Percentiles rank a stretch among this genome's conserved stretches.
phyloP scores from a whole-genome alignment of 2,888 invertebrate species.

The Lochmaea capreae region DNA sequence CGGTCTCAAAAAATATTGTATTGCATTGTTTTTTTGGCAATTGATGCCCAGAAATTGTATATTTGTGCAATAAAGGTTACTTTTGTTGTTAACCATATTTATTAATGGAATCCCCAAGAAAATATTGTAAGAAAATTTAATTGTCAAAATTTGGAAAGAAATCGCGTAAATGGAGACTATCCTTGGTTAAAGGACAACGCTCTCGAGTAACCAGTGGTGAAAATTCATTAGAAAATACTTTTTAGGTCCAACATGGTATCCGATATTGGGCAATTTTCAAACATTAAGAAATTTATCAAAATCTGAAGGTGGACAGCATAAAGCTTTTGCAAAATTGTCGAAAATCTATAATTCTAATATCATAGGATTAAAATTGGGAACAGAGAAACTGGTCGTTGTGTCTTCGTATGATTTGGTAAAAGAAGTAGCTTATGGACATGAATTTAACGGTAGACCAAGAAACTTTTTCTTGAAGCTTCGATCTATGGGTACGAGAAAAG shows the following conservation, averaged over 20 bases:
- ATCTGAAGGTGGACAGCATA: conserved; percentile 67
- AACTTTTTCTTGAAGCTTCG: conserved; percentile 74
- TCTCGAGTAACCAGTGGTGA: too few relatives aligned
- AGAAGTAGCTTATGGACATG: conserved; percentile 70
- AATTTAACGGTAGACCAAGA: conserved; percentile 75
- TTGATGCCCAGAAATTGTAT: too few relatives aligned
- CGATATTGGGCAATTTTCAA: conserved; percentile 64
- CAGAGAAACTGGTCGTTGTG: conserved; percentile 68
- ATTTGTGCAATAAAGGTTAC: too few relatives aligned
- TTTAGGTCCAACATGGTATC: conserved; percentile 66
- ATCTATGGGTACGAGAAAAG: conserved; percentile 73
- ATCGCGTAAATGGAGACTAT: too few relatives aligned
- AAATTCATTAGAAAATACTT: conserved; percentile 9
- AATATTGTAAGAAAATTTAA: too few relatives aligned
- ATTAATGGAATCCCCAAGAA: too few relatives aligned
- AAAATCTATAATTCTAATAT: conserved; percentile 67
- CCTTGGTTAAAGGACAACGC: too few relatives aligned
- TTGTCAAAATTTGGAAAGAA: too few relatives aligned
- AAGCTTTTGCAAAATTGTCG: conserved; percentile 66
- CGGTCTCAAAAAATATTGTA: too few relatives aligned
- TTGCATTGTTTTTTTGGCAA: too few relatives aligned
- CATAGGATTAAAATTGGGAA: conserved; percentile 71
- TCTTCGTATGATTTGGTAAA: conserved; percentile 68
- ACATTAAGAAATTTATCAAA: conserved; percentile 59
- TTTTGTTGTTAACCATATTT: too few relatives aligned